Evolutionary conservation across 2,797 vertebrate genomes (phyloP).

Genomic region (Emydoidea blandingii): DNA sequence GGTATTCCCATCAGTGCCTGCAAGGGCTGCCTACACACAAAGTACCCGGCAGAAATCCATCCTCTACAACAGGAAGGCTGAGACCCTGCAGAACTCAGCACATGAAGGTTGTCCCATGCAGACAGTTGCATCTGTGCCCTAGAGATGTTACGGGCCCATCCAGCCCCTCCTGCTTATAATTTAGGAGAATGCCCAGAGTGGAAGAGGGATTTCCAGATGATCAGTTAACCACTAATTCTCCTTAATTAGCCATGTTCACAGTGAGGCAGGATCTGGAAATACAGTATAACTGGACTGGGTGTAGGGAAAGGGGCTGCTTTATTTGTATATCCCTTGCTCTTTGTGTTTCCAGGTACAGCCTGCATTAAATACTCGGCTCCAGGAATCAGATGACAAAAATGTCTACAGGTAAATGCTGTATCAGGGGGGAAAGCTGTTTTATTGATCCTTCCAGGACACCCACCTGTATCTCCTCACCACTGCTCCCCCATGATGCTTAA

Average conservation of each 20-base stretch:
- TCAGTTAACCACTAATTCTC: neutral
- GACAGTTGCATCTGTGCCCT: neutral
- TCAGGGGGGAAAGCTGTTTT: rapidly evolving
- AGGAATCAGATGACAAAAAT: neutral
- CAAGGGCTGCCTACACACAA: rapidly evolving
- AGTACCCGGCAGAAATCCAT: neutral
- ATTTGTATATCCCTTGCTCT: neutral
- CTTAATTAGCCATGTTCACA: neutral
- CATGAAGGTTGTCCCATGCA: neutral
- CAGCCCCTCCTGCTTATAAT: neutral
- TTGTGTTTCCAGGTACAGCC: slow-evolving; percentile 45
- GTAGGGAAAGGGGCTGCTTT: neutral
- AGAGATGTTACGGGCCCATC: neutral
- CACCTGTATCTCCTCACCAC: neutral
- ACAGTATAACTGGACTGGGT: neutral
- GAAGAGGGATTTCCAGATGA: neutral
- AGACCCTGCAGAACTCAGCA: rapidly evolving
- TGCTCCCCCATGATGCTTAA: neutral
- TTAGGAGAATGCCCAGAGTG: neutral
- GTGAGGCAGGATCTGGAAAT: neutral
- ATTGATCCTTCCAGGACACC: neutral
- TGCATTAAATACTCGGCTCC: neutral
- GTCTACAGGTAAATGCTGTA: slow-evolving; percentile 46
- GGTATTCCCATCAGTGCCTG: neutral
- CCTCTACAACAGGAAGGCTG: rapidly evolving